Base-by-base conservation (phyloP, 2,888 invertebrate genomes). In the Chouioia cunea region DNA sequence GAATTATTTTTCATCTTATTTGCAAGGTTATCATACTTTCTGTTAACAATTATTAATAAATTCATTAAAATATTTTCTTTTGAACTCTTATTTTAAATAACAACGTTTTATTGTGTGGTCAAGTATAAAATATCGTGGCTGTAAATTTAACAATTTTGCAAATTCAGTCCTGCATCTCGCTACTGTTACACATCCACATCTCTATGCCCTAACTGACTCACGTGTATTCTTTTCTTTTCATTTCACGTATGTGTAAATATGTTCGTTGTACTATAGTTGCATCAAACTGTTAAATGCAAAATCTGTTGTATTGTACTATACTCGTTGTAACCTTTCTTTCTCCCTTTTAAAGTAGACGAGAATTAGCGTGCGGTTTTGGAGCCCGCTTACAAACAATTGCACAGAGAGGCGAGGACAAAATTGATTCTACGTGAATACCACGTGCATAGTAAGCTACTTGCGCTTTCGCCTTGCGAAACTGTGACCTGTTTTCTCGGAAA, bases 401-500 rank as follows among this genome's bases (percentile, higher is more conserved):
- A 65, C 20, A 62, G 56, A 56, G 48, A 52, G 50, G 53, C 50
- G 50, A 63, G 27, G 57, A 66, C 62, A 66, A 71, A 71, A 71
- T 65, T 71, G 57, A 36, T 36, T 58, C 44, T 20, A n/a, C 52
- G 43, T 36, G 44, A 54, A 70, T 63, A 53, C 57, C 44, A 36
- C 46, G 15, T 46, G 66, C 63, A 66, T 71, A 71, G 47, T 50
- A 71, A 71, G 12, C 53, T 8, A 27, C 56, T 62, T 56, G 27
- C 57, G 56, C 71, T 71, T 71, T 71, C 71, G 71, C 66, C 65
- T 71, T 71, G 57, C 66, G 52, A 71, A 71, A 71, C 63, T 46
- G 53, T 12, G 0, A 12, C 6, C 36, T 18, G 18, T 10, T 2
- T 18, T 66, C 56, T 67, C 22, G 60, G 60, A 67, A 67, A 67